Percentiles rank a stretch among this genome's conserved stretches.
These are phyloP conservation scores for Catharus bicknelli DNA, from an alignment of 2,113 vertebrate species.

Conservation along the genomic window DNA sequence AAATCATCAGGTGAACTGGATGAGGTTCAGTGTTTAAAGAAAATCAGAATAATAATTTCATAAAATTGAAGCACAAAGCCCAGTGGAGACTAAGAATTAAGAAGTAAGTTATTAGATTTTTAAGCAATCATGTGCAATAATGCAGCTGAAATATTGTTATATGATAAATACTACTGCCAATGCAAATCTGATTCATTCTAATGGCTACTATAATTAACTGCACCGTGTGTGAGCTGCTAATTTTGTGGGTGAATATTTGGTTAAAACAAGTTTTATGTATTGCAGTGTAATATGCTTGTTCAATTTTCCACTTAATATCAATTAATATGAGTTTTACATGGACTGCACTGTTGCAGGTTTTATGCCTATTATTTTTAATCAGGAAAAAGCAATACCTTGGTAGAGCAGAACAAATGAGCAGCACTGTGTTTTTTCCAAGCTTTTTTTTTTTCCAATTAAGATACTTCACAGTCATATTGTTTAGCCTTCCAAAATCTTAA, in stretches of 20 bases:
- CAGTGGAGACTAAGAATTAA: not conserved
- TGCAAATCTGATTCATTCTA: slow-evolving; percentile 41
- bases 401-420: slow-evolving; percentile 1
- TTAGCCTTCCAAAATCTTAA: not conserved
- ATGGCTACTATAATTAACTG: slow-evolving; percentile 45
- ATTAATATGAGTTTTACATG: slow-evolving; percentile 31
- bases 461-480: not conserved
- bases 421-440: not conserved
- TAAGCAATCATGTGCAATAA: slow-evolving; percentile 11
- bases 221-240: slow-evolving; percentile 8
- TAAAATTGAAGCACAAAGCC: slow-evolving; percentile 4
- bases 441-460: not conserved
- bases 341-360: slow-evolving; percentile 27
- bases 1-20: slow-evolving; percentile 18
- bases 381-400: slow-evolving; percentile 38
- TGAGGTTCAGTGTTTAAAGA: slow-evolving; percentile 7
- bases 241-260: slow-evolving; percentile 52
- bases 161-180: slow-evolving; percentile 9
- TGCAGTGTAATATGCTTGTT: slow-evolving; percentile 29
- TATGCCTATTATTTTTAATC: slow-evolving; percentile 65
- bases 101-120: slow-evolving; percentile 20
- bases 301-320: slow-evolving; percentile 68
- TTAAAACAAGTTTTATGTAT: slow-evolving; percentile 40
- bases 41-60: not conserved
- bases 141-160: slow-evolving; percentile 12